Evolutionary conservation across 2,888 invertebrate genomes (phyloP).

Genomic region (Synanthedon vespiformis): DNA sequence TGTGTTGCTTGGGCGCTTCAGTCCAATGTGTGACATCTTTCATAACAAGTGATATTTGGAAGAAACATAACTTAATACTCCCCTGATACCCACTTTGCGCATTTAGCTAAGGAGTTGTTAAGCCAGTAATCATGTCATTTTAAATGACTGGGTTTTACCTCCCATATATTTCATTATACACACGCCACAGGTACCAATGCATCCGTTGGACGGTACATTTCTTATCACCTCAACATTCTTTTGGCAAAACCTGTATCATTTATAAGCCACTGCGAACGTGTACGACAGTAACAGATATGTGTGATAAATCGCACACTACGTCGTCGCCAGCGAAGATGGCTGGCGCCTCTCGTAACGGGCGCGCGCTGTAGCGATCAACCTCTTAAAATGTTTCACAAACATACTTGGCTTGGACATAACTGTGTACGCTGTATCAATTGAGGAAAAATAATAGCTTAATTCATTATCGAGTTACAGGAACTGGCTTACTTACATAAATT

Average conservation of each 20-base stretch:
- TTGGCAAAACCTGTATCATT: background rate
- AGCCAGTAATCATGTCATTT: no score
- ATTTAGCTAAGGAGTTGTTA: no score
- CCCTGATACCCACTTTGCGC: no score
- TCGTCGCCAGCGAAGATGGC: background rate
- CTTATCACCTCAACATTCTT: background rate
- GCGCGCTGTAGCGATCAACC: background rate
- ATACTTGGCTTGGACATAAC: background rate
- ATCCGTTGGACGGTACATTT: background rate
- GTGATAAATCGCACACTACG: background rate
- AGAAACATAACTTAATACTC: no score
- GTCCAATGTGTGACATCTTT: no score
- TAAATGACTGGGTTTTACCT: no score
- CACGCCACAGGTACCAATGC: no score
- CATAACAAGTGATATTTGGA: no score
- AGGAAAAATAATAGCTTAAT: background rate
- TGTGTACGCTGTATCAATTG: background rate
- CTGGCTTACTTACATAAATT: no score
- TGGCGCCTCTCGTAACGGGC: slow-evolving; percentile 1
- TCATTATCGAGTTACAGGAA: background rate
- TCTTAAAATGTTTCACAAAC: background rate
- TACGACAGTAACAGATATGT: background rate
- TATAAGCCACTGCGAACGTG: background rate
- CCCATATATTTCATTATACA: no score
- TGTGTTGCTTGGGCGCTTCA: no score